phyloP scores from a whole-genome alignment of 1,140 invertebrate species.

The Drosophila hydei region DNA sequence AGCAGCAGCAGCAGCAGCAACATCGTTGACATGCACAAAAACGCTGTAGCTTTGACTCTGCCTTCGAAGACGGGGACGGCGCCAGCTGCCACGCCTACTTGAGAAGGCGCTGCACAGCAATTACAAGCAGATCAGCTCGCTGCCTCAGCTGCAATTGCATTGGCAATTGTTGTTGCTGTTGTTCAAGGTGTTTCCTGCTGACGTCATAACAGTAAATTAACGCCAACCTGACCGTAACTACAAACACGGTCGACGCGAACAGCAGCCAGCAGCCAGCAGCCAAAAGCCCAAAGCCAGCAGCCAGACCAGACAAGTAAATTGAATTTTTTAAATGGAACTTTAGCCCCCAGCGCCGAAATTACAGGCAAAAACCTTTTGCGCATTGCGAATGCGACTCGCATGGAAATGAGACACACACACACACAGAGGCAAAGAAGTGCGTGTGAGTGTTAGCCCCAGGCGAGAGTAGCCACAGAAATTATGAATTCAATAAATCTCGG shows the following conservation, averaged over 20 bases:
- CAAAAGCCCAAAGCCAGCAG: no score
- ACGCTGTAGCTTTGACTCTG: conserved; percentile 39
- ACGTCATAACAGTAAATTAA: conserved; percentile 78
- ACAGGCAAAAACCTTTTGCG: conserved; percentile 41
- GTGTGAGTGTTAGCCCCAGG: not conserved
- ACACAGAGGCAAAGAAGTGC: not conserved
- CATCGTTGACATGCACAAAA: conserved; percentile 54
- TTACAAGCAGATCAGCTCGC: conserved; percentile 58
- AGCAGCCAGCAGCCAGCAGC: not conserved
- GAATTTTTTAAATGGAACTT: conserved; percentile 50
- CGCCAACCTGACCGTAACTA: conserved; percentile 19
- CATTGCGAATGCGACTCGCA: conserved; percentile 37
- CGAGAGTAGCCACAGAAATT: conserved; percentile 28
- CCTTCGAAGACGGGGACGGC: conserved; percentile 31
- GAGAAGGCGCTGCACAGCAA: conserved; percentile 64
- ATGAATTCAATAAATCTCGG: no score
- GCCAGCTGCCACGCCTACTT: conserved; percentile 71
- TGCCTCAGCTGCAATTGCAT: conserved; percentile 26
- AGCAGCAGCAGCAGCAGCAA: conserved; percentile 25
- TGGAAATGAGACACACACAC: conserved; percentile 28
- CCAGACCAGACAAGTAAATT: conserved; percentile 33
- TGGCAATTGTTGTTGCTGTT: conserved; percentile 22
- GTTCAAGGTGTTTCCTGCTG: conserved; percentile 35
- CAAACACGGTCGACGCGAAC: not conserved
- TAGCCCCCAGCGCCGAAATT: conserved; percentile 11